Percentiles rank a stretch among this genome's conserved stretches.
These are phyloP conservation scores for Catalaphyllia jardinei DNA, from an alignment of 64 coral and sea anemone genomes.

Conservation along the genomic window DNA sequence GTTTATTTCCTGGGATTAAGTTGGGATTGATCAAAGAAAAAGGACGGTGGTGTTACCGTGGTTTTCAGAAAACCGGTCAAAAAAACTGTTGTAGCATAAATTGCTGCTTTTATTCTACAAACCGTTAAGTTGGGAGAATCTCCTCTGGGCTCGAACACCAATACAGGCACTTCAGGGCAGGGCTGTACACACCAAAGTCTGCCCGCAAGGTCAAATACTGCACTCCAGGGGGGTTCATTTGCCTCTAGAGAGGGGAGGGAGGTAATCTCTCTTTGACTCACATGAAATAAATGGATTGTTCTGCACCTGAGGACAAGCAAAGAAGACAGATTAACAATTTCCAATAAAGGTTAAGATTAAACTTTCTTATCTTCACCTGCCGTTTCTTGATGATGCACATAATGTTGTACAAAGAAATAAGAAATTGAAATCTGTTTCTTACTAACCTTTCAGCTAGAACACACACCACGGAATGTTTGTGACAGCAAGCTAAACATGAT, in stretches of 20 bases:
- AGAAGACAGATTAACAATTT: background rate
- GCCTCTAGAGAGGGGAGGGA: slow-evolving; percentile 24
- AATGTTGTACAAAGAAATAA: background rate
- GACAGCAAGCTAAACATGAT: slow-evolving; percentile 43
- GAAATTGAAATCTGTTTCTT: background rate
- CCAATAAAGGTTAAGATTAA: no score
- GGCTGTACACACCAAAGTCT: slow-evolving; percentile 58
- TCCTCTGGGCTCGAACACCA: slow-evolving; percentile 35
- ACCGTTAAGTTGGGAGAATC: slow-evolving; percentile 21
- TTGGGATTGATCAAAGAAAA: no score
- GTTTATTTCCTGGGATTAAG: no score
- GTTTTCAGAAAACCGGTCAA: background rate
- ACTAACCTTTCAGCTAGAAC: slow-evolving; percentile 42
- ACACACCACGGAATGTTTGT: slow-evolving; percentile 50
- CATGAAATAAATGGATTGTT: slow-evolving; percentile 47
- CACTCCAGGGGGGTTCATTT: slow-evolving; percentile 34
- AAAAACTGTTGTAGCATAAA: background rate
- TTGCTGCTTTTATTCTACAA: background rate
- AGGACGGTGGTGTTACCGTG: background rate
- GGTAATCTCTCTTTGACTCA: background rate
- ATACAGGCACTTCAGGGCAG: slow-evolving; percentile 15
- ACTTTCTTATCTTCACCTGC: no score
- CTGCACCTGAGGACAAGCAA: background rate
- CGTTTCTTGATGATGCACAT: no score
- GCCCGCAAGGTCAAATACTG: slow-evolving; percentile 39